Evolutionary conservation across 2,888 invertebrate genomes (phyloP), one percentile per base, ranked within the genome.

Genomic region (Pemphredon lugubris): DNA sequence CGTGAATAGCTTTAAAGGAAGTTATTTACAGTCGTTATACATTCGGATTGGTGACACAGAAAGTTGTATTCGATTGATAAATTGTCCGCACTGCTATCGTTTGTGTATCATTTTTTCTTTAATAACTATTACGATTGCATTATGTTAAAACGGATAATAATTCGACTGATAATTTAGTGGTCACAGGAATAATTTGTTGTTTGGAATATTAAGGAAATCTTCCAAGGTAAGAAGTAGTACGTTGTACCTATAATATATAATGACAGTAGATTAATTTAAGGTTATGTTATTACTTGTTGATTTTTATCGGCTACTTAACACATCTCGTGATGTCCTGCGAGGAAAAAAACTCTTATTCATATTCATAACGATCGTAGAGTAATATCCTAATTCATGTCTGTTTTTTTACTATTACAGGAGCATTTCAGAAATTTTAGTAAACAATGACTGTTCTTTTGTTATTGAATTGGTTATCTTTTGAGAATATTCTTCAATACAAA

Each of bases 221-320:
- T n/a, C 23, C 0, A 50, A 55, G 40, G n/a, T 6, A 37, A 32
- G 6, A 42, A 39, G 69, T 50, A 45, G 11, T 47, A 58, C 18
- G 40, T 34, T 50, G 66, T 70, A 55, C n/a, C n/a, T 14, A 18
- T 30, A 4, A 23, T 9, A 9, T 32, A n/a, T 6, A 59, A 23
- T 68, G 48, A 58, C 23, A 71, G 39, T 37, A 37, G 20, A 34
- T 54, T 3, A 13, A 16, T 32, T 11, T 50, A 55, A 63, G 72
- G 72, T 72, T 72, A 72, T 69, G 72, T 72, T 69, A 14, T 58
- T 72, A 55, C 54, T 72, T 59, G 59, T 72, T 72, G 69, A 69
- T 69, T 63, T 72, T 59, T 50, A 16, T 47, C 16, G 54, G 37
- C 18, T 26, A 11, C 34, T 13, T 6, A 16, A 55, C n/a, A 68